Conservation (phyloP, 2,113 vertebrate genomes). For the Heteronetta atricapilla region DNA sequence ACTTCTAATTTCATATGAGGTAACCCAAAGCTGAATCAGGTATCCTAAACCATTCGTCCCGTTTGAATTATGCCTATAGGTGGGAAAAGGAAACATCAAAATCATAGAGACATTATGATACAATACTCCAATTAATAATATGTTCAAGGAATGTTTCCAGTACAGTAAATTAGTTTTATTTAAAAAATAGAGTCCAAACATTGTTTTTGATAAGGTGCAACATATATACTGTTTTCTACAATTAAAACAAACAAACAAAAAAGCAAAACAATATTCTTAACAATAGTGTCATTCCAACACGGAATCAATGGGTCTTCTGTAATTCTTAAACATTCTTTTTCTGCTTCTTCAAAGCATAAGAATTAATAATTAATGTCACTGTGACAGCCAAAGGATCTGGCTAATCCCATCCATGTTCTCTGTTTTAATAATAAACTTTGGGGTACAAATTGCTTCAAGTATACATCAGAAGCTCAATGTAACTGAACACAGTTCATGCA, state of each 20-base stretch:
- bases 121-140: constrained; percentile 2
- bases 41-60: background rate
- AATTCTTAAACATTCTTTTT: constrained; percentile 26
- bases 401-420: constrained; percentile 3
- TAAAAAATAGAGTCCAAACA: constrained; percentile 69
- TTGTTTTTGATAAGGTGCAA: constrained; percentile 65
- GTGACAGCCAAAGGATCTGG: constrained; percentile 1
- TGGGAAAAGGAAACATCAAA: background rate
- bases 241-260: background rate
- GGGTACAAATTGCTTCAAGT: constrained; percentile 14
- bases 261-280: background rate
- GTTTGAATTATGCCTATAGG: background rate
- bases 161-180: constrained; percentile 64
- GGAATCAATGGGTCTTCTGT: background rate
- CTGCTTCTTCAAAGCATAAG: background rate
- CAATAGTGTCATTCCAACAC: constrained; percentile 31
- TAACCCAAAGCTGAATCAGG: background rate
- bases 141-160: background rate
- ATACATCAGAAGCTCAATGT: constrained; percentile 8
- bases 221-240: constrained; percentile 38
- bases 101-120: background rate
- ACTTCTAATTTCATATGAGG: background rate
- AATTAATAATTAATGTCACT: constrained; percentile 4
- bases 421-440: background rate
- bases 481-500: constrained; percentile 20